These are phyloP conservation scores for Rhabdophis nuchalis DNA, from an alignment of 2,797 vertebrate genomes.

Conservation along the genomic window DNA sequence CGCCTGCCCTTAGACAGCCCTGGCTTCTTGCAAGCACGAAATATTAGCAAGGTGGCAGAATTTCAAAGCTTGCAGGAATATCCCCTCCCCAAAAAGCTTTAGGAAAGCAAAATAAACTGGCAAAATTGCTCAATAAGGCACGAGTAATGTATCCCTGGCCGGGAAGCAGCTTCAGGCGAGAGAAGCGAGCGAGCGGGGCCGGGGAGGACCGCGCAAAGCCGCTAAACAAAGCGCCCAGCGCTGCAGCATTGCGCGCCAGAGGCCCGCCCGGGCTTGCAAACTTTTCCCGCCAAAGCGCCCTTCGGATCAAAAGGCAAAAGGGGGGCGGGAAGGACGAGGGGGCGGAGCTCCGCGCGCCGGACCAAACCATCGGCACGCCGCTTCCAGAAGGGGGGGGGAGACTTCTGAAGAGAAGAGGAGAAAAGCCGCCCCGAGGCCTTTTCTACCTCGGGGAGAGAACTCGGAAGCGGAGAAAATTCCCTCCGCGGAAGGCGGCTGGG, in stretches of 20 bases:
- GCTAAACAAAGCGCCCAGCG: neutral
- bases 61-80: neutral
- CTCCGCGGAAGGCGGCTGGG: rapidly evolving
- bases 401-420: rapidly evolving
- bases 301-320: slow-evolving; percentile 15
- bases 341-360: neutral
- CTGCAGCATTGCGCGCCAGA: neutral
- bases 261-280: neutral
- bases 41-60: neutral
- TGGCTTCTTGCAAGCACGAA: neutral
- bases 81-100: neutral
- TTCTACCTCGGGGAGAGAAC: too few species aligned
- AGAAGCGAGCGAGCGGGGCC: neutral
- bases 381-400: neutral
- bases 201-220: neutral
- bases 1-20: neutral
- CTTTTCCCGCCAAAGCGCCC: neutral
- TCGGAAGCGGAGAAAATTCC: too few species aligned
- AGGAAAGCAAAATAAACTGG: neutral
- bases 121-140: neutral
- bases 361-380: neutral
- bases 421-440: neutral
- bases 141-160: neutral
- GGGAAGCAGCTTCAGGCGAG: neutral
- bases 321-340: neutral